phyloP scores from a whole-genome alignment of 64 coral and sea anemone species.

The Actinia equina region DNA sequence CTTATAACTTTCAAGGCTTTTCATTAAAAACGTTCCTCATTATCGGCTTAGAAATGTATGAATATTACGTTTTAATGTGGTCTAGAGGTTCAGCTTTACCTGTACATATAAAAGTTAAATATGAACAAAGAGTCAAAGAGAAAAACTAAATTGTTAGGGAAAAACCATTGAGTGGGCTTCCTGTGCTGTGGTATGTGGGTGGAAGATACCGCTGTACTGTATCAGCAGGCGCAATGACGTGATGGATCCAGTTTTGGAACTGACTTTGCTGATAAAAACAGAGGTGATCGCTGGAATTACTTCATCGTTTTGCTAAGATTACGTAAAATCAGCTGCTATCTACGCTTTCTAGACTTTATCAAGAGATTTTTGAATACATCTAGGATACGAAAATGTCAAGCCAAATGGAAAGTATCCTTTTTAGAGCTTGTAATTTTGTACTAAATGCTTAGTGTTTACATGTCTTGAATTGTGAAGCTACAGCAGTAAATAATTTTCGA shows the following conservation, averaged over 20 bases:
- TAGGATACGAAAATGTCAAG: conserved; percentile 42
- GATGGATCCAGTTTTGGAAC: neutral
- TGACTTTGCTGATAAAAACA: conserved; percentile 24
- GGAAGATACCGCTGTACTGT: neutral
- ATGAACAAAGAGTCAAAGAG: no score
- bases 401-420: conserved; percentile 96
- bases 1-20: no score
- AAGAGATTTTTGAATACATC: neutral
- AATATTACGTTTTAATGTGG: no score
- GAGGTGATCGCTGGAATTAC: neutral
- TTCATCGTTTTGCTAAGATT: conserved; percentile 13
- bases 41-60: no score
- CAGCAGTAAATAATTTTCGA: no score
- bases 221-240: conserved; percentile 20
- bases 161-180: no score
- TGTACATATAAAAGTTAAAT: no score
- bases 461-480: neutral
- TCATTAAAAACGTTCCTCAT: no score
- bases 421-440: neutral
- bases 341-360: neutral
- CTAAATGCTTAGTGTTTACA: neutral
- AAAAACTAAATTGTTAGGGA: no score
- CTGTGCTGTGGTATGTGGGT: neutral
- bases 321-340: neutral
- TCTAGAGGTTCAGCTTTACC: no score